Evolutionary conservation across 2,888 invertebrate species (phyloP), one percentile per base, ranked within the genome.

Genomic region (Philaethria dido): DNA sequence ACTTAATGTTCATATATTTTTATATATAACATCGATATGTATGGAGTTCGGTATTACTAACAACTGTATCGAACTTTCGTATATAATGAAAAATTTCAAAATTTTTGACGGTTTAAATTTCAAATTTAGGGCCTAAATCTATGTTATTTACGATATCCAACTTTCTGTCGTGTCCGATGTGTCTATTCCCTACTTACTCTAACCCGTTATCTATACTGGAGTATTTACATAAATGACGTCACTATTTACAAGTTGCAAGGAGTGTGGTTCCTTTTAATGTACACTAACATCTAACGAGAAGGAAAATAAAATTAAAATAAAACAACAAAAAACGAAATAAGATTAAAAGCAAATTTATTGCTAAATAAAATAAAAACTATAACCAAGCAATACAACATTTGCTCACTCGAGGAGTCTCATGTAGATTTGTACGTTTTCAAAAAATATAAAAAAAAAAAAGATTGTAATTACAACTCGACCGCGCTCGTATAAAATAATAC

Each of bases 1-100:
- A 74, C 85, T 90, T 88, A 86, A 73, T 81, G 73, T 73, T 77
- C 73, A 75, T 70, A 64, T 84, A 80, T 86, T 81, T 70, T 63
- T 88, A 88, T 89, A 86, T 87, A 86, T 87, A 91, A 92, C 92
- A 90, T 88, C 92, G 92, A 92, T 92, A 92, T 92, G 92, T 92
- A 91, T 92, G 88, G 81, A 81, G 81, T 83, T 88, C 85, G 88
- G 89, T 89, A 87, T 82, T 83, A 81, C 88, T 90, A 90, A 84
- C 69, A 88, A 86, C 85, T 86, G 87, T 83, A 84, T 79, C 69
- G 63, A 73, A 73, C 71, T 73, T 67, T 70, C 66, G 9, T 73
- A 76, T 75, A 73, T 61, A 70, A 62, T 70, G 69, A 65, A 62
- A 57, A 50, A 52, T 64, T 61, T 69, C 62, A 77, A 78, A 75